Conservation (phyloP, 2,888 invertebrate species). For the Cerastis rubricosa region DNA sequence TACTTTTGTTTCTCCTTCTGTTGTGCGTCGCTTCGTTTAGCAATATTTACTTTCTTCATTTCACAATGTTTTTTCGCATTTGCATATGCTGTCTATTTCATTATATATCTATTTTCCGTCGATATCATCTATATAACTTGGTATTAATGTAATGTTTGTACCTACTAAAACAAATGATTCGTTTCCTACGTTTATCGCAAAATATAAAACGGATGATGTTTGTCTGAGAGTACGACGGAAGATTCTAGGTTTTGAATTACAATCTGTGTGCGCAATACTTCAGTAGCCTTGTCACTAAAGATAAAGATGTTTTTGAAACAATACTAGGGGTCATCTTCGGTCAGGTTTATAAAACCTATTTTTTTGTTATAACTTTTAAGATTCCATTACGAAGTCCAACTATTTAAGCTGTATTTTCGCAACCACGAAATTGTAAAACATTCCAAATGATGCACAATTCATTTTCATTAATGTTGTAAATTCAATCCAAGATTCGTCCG, state of each 20-base stretch:
- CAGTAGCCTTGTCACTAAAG: slow-evolving; percentile 50
- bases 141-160: background rate
- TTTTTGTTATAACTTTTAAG: slow-evolving; percentile 34
- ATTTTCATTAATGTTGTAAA: slow-evolving; percentile 39
- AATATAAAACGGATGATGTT: background rate
- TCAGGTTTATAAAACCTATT: slow-evolving; percentile 40
- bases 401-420: background rate
- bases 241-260: slow-evolving; percentile 47
- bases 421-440: slow-evolving; percentile 19
- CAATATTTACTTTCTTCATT: slow-evolving; percentile 25
- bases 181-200: background rate
- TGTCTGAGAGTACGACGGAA: slow-evolving; percentile 26
- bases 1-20: slow-evolving; percentile 5
- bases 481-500: slow-evolving; percentile 43
- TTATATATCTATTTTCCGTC: slow-evolving; percentile 13
- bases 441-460: slow-evolving; percentile 16
- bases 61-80: slow-evolving; percentile 33
- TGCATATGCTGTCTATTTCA: slow-evolving; percentile 13
- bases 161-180: slow-evolving; percentile 19
- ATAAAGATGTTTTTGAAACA: slow-evolving; percentile 61
- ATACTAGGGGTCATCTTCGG: slow-evolving; percentile 55
- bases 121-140: background rate
- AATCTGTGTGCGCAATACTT: slow-evolving; percentile 43
- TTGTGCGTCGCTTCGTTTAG: slow-evolving; percentile 19
- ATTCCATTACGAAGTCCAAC: slow-evolving; percentile 12